Evolutionary conservation across 1,140 invertebrate species (phyloP), one percentile per base, ranked within the genome.

Genomic region (Hyles vespertilio): DNA sequence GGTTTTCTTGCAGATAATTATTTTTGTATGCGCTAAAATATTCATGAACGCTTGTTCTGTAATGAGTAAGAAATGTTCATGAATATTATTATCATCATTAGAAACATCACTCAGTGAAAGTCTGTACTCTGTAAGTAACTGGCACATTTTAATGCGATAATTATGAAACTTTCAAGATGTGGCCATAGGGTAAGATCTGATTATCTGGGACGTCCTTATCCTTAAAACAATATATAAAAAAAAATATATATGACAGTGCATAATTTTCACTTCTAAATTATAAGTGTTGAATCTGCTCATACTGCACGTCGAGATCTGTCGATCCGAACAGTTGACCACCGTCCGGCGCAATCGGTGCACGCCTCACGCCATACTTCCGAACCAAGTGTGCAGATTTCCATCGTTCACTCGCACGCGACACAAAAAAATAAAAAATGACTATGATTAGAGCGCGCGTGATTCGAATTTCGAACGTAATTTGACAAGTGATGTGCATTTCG

Each of bases 331-430:
- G 80, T 86, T 87, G 84, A 87, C 84, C 84, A 87, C 64, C 61
- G 84, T 84, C 84, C 84, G 79, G 79, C 80, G 72, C 59, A 59
- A 64, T 61, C 70, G 65, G 56, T 69, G 63, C 79, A 84, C 84
- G 81, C 72, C 67, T 56, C 64, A 59, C 44, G 56, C 51, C 51
- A 67, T 60, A 72, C 61, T 61, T 52, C 40, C 65, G 52, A 49
- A 46, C 50, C 45, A 12, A 32, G 22, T 22, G 22, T 5, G 8
- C 32, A 51, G 9, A 3, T 12, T 44, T 32, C 22, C 22, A 54
- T 32, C 36, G 36, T 2, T 32, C 22, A 32, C n/a, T 55, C 69
- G 67, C 73, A 72, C 65, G 70, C 64, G 68, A 78, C 52, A 63
- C 54, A 59, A 74, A 72, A 72, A 22, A 22, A 22, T 22, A 75